Evolutionary conservation across 2,797 vertebrate genomes (phyloP).

Genomic region (Rhinophrynus dorsalis): DNA sequence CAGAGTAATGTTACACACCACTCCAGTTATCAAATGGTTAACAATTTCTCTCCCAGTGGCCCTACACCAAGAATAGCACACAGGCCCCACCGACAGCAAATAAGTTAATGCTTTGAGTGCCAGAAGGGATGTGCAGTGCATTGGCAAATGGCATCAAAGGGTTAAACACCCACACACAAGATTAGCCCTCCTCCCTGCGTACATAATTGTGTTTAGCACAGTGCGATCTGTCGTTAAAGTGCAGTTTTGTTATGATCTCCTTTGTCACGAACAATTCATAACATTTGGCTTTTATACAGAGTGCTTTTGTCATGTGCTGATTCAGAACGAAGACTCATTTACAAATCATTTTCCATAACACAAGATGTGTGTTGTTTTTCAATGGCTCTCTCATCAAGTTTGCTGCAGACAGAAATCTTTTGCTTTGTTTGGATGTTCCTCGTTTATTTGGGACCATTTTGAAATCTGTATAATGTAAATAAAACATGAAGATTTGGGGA

Average conservation of each 20-base stretch:
- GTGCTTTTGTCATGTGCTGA: neutral
- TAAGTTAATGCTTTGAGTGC: too few species aligned
- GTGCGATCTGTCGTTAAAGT: neutral
- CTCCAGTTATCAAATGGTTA: too few species aligned
- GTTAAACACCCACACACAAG: too few species aligned
- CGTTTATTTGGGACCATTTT: neutral
- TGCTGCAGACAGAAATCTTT: neutral
- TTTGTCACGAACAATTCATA: neutral
- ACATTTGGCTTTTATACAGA: neutral
- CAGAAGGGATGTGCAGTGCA: too few species aligned
- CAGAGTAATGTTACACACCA: too few species aligned
- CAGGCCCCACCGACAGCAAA: too few species aligned
- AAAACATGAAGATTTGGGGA: too few species aligned
- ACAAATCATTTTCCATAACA: conserved; percentile 7
- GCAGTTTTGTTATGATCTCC: neutral
- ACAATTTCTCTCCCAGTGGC: too few species aligned
- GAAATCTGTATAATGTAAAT: neutral
- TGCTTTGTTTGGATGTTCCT: neutral
- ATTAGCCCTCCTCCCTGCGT: too few species aligned
- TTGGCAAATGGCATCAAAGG: too few species aligned
- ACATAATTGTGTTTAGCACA: neutral
- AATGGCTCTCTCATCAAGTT: neutral
- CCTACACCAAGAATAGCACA: too few species aligned
- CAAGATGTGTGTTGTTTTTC: neutral
- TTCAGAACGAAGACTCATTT: neutral